A percentile compares a stretch with the other conserved stretches of the same genome.
These are phyloP conservation scores for Novumbra hubbsi DNA, from an alignment of 2,797 vertebrate genomes.

Conservation along the genomic window DNA sequence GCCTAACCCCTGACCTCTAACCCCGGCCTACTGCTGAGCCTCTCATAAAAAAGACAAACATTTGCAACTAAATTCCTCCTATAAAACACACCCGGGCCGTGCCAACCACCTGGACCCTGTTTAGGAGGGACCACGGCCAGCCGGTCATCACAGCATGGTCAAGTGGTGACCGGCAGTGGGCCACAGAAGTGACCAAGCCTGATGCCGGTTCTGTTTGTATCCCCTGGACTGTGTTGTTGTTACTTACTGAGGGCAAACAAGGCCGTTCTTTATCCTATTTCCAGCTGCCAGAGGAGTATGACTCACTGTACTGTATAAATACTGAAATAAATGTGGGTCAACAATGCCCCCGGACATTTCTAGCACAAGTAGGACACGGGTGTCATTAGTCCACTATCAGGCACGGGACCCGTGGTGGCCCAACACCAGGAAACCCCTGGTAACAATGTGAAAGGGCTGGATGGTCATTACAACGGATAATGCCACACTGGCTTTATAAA, in stretches of 20 bases:
- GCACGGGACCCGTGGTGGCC: not conserved
- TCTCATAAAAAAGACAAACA: conserved; percentile 4
- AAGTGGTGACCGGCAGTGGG: conserved; percentile 28
- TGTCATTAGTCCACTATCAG: not conserved
- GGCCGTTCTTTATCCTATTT: conserved; percentile 5
- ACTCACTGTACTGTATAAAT: conserved; percentile 4
- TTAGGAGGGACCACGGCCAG: conserved; percentile 28
- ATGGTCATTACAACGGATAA: conserved; percentile 23
- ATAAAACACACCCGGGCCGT: not conserved
- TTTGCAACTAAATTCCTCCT: not conserved
- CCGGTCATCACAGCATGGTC: conserved; percentile 38
- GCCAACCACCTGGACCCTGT: conserved; percentile 2
- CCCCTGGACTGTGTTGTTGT: conserved; percentile 22
- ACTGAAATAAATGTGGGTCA: conserved; percentile 10
- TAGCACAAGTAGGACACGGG: not conserved
- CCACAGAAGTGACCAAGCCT: conserved; percentile 10
- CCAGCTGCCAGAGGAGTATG: not conserved
- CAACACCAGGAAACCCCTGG: not conserved
- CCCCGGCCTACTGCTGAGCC: not conserved
- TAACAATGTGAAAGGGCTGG: conserved; percentile 4
- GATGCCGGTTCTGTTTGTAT: conserved; percentile 14
- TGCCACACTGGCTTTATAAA: conserved; percentile 12
- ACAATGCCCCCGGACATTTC: not conserved
- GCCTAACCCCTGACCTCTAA: conserved; percentile 2
- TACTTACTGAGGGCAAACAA: conserved; percentile 13